A percentile compares a stretch with the other conserved stretches of the same genome.
These are phyloP conservation scores for Dynastes grantii DNA, from an alignment of 2,888 invertebrate species.

Conservation along the genomic window DNA sequence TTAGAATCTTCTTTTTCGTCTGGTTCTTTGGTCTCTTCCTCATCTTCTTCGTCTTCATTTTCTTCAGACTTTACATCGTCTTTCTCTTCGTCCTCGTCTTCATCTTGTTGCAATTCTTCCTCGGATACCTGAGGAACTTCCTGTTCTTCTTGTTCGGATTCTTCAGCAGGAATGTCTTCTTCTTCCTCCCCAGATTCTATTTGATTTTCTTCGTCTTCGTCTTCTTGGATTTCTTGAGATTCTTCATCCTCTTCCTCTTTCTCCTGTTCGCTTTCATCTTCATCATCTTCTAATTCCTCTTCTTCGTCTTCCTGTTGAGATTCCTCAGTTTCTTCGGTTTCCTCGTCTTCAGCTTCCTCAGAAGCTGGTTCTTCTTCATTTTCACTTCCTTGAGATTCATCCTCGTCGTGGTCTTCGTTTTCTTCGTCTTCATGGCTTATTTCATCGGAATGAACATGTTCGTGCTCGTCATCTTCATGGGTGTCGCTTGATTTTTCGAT, in stretches of 20 bases:
- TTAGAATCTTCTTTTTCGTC: constrained; percentile 51
- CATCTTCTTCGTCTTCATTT: constrained; percentile 66
- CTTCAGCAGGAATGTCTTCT: constrained; percentile 55
- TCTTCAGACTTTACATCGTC: constrained; percentile 58
- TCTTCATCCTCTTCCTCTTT: constrained; percentile 54
- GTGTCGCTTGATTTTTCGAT: constrained; percentile 75
- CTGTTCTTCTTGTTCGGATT: constrained; percentile 28
- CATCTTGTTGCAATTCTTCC: constrained; percentile 62
- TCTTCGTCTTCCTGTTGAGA: constrained; percentile 58
- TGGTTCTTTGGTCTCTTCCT: constrained; percentile 60
- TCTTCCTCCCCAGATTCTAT: constrained; percentile 52
- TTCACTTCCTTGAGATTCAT: constrained; percentile 64
- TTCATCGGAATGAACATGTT: constrained; percentile 59
- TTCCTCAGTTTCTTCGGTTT: constrained; percentile 58
- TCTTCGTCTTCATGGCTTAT: constrained; percentile 65
- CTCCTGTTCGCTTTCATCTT: constrained; percentile 60
- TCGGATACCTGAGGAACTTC: constrained; percentile 50
- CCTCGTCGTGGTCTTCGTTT: constrained; percentile 65
- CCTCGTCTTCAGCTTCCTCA: constrained; percentile 64
- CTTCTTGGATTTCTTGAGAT: constrained; percentile 43
- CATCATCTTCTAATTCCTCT: constrained; percentile 60
- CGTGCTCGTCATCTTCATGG: constrained; percentile 65
- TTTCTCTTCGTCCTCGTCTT: constrained; percentile 56
- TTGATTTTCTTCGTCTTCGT: constrained; percentile 54
- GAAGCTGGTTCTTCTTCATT: constrained; percentile 60